A percentile compares a stretch with the other conserved stretches of the same genome.
Evolutionary conservation across 1,140 invertebrate species (phyloP).

Genomic region (Microplitis mediator): DNA sequence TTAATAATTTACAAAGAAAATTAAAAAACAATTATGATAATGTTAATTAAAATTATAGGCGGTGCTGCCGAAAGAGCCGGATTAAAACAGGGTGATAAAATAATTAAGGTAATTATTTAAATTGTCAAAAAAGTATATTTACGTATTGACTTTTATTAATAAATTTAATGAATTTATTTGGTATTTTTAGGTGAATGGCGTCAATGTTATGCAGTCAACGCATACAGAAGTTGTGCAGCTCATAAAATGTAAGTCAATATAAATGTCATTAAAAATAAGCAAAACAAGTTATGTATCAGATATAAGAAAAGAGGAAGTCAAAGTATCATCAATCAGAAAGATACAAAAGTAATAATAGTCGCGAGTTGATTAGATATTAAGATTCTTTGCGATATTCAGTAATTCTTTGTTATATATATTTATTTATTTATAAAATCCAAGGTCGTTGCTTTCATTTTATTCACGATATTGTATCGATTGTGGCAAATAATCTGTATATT

Average conservation of each 20-base stretch:
- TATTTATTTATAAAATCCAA: background rate
- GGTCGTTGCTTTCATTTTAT: conserved; percentile 12
- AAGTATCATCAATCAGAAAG: background rate
- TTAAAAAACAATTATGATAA: no score
- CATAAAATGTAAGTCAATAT: conserved; percentile 82
- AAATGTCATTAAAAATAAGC: background rate
- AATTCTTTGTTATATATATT: background rate
- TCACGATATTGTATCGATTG: background rate
- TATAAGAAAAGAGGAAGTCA: background rate
- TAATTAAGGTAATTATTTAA: conserved; percentile 77
- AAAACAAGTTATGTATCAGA: background rate
- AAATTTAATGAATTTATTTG: conserved; percentile 36
- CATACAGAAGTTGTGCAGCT: conserved; percentile 93
- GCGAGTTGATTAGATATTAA: background rate
- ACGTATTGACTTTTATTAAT: background rate
- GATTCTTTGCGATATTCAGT: background rate
- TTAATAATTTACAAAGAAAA: background rate
- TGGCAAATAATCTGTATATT: background rate
- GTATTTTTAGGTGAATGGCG: conserved; percentile 81
- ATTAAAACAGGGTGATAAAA: conserved; percentile 90
- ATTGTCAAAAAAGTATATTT: conserved; percentile 12
- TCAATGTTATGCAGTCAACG: conserved; percentile 86
- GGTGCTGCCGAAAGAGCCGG: conserved; percentile 93
- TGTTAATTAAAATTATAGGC: conserved; percentile 60
- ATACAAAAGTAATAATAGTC: background rate